Evolutionary conservation across 2,888 invertebrate genomes (phyloP), one percentile per base, ranked within the genome.

Genomic region (Drosophila histrio): DNA sequence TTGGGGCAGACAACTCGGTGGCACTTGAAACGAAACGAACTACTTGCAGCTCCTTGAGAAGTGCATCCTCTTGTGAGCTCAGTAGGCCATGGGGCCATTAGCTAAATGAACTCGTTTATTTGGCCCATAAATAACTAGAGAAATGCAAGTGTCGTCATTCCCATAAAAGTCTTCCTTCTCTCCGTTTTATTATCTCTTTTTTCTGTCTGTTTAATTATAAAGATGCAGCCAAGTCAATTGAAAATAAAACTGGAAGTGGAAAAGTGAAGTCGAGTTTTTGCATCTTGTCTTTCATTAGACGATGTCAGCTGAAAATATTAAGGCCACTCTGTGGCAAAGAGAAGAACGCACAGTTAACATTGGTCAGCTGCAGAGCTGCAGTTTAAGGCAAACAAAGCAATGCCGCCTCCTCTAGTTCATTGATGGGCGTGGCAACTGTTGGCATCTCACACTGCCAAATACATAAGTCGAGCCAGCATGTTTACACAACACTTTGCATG

Each of bases 101-200:
- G 82, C 86, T 77, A 83, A 83, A 83, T 83, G 86, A 83, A 86
- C 82, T 86, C 86, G 84, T 86, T 86, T 83, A 86, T 83, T 78
- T 76, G 80, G 59, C 54, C 84, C 86, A 80, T 86, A 83, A 83
- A 80, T 83, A 86, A 83, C 76, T 74, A 63, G 73, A 54, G 44
- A 71, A 77, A 78, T 83, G 86, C 87, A 77, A 77, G 73, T 69
- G 73, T 64, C 70, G 62, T 54, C 52, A 52, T 52, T 53, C 36
- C 17, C 44, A 44, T 44, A 9, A 15, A 6, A 36, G n/a, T n/a
- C 15, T 19, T 15, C 39, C 4, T 1, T 28, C 21, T 15, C 24
- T 17, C 32, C 32, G 19, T 11, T 15, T 39, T 8, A 24, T 17
- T 38, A 24, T 13, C 26, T 22, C 52, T 39, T 28, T 6, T 15